Conservation (phyloP, 2,797 vertebrate species). For the Sebastes iracundus region DNA sequence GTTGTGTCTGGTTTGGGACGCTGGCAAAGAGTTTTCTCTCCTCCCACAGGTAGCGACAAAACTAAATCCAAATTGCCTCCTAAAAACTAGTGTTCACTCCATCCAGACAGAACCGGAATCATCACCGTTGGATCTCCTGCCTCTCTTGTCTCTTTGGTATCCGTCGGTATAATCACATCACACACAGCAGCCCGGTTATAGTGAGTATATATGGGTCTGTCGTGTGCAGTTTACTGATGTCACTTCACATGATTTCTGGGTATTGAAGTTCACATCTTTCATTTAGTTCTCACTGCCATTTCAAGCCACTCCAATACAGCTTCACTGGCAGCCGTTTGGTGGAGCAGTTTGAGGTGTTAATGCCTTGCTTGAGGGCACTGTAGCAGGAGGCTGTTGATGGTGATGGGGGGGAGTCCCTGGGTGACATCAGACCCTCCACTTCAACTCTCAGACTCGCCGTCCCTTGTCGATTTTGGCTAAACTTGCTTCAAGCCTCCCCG, state of each 20-base stretch:
- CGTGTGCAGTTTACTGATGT: conserved; percentile 25
- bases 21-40: not conserved
- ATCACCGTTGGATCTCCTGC: not conserved
- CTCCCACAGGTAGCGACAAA: not conserved
- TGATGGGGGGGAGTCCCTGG: conserved; percentile 1
- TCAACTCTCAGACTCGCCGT: conserved; percentile 7
- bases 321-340: conserved; percentile 17
- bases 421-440: conserved; percentile 47
- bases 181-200: conserved; percentile 3
- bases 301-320: conserved; percentile 16
- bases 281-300: conserved; percentile 9
- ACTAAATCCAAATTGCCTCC: not conserved
- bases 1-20: not conserved
- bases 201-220: not conserved
- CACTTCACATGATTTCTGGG: conserved; percentile 28
- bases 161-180: conserved; percentile 27
- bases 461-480: conserved; percentile 29
- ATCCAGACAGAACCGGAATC: conserved; percentile 1
- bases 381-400: conserved; percentile 3
- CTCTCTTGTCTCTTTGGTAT: conserved; percentile 13
- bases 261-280: conserved; percentile 50
- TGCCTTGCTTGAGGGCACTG: conserved; percentile 44
- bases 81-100: not conserved
- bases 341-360: conserved; percentile 43
- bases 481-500: conserved; percentile 7